These are phyloP conservation scores for Noctua comes DNA, from an alignment of 2,888 invertebrate genomes.

Conservation along the genomic window DNA sequence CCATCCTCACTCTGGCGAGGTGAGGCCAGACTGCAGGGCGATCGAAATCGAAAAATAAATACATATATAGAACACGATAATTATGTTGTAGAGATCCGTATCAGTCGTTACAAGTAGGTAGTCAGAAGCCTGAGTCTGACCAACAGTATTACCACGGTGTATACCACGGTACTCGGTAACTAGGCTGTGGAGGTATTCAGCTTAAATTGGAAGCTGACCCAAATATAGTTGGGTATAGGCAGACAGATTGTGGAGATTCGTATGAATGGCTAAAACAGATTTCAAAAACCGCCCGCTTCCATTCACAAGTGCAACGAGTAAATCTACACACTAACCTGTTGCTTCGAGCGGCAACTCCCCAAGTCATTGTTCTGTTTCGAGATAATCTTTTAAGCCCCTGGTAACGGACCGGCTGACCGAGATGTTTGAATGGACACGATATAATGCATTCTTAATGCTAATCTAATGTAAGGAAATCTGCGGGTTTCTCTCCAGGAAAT, in stretches of 20 bases:
- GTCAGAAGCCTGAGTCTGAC: not conserved
- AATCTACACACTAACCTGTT: not conserved
- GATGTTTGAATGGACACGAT: not conserved
- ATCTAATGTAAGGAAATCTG: not conserved
- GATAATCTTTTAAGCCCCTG: not conserved
- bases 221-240: not conserved
- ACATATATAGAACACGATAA: not conserved
- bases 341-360: not conserved
- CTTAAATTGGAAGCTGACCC: not conserved
- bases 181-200: not conserved
- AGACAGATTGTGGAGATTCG: not conserved
- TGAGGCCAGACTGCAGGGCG: not conserved
- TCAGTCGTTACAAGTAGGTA: not conserved
- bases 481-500: not conserved
- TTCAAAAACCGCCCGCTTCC: not conserved
- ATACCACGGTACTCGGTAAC: not conserved
- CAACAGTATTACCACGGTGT: not conserved
- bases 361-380: not conserved
- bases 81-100: not conserved
- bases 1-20: not conserved
- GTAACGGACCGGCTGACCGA: not conserved
- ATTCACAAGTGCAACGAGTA: slow-evolving; percentile 1
- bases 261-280: not conserved
- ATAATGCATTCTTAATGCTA: not conserved
- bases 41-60: not conserved